Evolutionary conservation across 2,888 invertebrate species (phyloP), one percentile per base, ranked within the genome.

Genomic region (Apodemia duryi): DNA sequence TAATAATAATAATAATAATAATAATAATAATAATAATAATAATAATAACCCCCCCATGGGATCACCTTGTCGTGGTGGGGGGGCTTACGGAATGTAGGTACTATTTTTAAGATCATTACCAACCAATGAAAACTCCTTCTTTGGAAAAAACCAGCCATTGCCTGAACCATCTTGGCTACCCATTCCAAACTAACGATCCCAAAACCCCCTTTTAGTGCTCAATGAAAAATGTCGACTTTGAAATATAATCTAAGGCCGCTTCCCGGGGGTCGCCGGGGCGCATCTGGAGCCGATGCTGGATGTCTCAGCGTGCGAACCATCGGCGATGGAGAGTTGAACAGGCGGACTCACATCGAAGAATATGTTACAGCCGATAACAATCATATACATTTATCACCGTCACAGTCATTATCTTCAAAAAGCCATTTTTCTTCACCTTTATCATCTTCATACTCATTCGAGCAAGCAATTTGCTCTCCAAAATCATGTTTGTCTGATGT

Each of bases 241-340:
- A 64, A 63, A 61, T 41, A 11, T 13, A 43, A 43, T 43, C 4
- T 67, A 54, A 62, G 66, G 65, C 51, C 67, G 68, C 68, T 67
- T 21, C 66, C 67, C 65, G 70, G 68, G 65, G 43, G 43, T 43
- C 43, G 43, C 43, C 43, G 43, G 43, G 43, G 11, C 11, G 11
- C 43, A 43, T 43, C 66, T 70, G 68, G 68, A 68, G 70, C 68
- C 63, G 66, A 21, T 57, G 70, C 70, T 68, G 68, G 68, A 57
- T 62, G 67, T 57, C 5, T 51, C 67, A 70, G 68, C 52, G 66
- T 67, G 68, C 70, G 68, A 63, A 43, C 66, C 68, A 64, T 66
- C 61, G 64, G 68, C 62, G 67, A 60, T 54, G 69, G 63, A 66
- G 67, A 46, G 66, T 63, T 68, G 68, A 69, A 57, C 71, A 71